These are phyloP conservation scores for Ursus arctos DNA, from an alignment of 2,113 vertebrate species.

Conservation along the genomic window DNA sequence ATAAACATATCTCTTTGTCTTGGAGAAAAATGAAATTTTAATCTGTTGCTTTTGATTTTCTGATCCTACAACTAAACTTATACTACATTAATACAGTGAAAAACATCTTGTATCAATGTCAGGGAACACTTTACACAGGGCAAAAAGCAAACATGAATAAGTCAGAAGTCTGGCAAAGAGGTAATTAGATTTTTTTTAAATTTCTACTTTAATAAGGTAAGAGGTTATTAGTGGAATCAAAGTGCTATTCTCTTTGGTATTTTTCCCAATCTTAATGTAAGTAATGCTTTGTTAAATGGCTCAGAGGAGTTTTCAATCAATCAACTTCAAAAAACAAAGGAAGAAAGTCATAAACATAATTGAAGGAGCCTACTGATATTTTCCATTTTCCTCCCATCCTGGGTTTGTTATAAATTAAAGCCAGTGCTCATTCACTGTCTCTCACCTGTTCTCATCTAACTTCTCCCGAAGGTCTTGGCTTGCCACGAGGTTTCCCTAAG, in stretches of 20 bases:
- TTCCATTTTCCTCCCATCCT: not conserved
- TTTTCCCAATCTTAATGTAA: conserved; percentile 64
- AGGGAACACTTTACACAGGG: not conserved
- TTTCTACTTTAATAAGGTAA: conserved; percentile 72
- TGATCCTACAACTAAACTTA: conserved; percentile 21
- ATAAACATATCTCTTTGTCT: not conserved
- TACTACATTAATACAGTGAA: not conserved
- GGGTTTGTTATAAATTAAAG: conserved; percentile 12
- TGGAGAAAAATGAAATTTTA: not conserved
- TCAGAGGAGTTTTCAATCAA: conserved; percentile 70
- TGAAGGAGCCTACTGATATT: not conserved
- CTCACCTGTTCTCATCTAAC: not conserved
- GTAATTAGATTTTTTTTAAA: conserved; percentile 64
- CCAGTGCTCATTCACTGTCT: not conserved
- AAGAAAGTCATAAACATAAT: conserved; percentile 61
- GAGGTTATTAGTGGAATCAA: conserved; percentile 63
- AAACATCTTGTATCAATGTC: not conserved
- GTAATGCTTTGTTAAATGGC: conserved; percentile 69
- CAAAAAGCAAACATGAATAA: conserved; percentile 39
- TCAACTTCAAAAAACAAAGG: conserved; percentile 56
- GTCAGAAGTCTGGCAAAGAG: conserved; percentile 55
- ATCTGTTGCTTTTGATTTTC: conserved; percentile 31
- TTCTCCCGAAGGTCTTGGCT: not conserved
- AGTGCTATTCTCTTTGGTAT: conserved; percentile 65
- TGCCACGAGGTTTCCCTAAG: not conserved